Evolutionary conservation across 2,797 vertebrate species (phyloP).

Genomic region (Lepus oiostolus): DNA sequence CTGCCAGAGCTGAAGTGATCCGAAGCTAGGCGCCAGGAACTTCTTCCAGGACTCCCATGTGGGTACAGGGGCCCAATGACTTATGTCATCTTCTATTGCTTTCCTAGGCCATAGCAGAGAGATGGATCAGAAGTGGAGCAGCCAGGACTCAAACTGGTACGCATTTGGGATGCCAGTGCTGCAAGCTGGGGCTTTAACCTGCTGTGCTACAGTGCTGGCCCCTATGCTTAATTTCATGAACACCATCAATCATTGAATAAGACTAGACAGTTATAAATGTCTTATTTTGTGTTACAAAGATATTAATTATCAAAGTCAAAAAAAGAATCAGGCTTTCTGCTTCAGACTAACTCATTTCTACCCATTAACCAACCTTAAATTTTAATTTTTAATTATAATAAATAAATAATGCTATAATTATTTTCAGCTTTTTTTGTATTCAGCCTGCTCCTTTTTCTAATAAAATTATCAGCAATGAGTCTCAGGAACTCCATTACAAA

Average conservation of each 20-base stretch:
- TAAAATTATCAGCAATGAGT: neutral
- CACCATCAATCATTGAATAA: neutral
- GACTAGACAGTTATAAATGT: neutral
- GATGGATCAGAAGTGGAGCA: too few relatives aligned
- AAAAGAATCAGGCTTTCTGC: conserved; percentile 24
- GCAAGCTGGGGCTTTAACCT: too few relatives aligned
- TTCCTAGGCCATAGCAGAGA: too few relatives aligned
- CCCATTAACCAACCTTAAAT: neutral
- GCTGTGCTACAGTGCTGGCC: too few relatives aligned
- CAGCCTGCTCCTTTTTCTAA: neutral
- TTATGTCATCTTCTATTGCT: too few relatives aligned
- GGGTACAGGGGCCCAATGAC: too few relatives aligned
- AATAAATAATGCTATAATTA: neutral
- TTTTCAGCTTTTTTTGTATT: neutral
- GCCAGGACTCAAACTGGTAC: too few relatives aligned
- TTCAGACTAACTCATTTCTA: neutral
- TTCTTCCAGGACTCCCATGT: too few relatives aligned
- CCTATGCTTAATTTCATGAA: conserved; percentile 2
- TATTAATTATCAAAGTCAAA: neutral
- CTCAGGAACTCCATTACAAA: neutral
- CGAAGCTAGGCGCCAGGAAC: too few relatives aligned
- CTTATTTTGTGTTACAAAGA: neutral
- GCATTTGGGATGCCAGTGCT: too few relatives aligned
- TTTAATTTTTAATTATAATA: neutral
- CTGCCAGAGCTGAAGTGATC: too few relatives aligned